These are phyloP conservation scores for Lepetodrilus schrolli DNA, from an alignment of 2,888 invertebrate genomes.

Conservation along the genomic window DNA sequence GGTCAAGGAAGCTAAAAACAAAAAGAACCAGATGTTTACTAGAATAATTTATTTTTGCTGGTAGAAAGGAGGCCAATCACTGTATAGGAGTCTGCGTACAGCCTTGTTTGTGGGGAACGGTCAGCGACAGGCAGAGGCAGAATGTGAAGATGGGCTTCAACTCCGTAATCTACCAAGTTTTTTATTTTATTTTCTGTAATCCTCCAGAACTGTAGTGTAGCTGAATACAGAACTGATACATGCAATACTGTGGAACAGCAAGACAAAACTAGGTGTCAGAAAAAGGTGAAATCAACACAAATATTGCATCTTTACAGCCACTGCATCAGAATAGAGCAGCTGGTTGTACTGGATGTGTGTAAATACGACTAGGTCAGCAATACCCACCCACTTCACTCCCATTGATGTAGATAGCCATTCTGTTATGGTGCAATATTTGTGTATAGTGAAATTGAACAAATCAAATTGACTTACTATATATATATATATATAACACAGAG, in stretches of 20 bases:
- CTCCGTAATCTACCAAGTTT: slow-evolving; percentile 34
- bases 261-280: slow-evolving; percentile 29
- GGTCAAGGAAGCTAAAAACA: neutral
- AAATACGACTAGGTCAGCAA: too few species aligned
- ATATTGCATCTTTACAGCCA: too few species aligned
- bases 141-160: neutral
- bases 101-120: neutral
- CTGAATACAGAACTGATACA: slow-evolving; percentile 39
- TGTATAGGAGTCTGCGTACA: too few species aligned
- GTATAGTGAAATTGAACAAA: too few species aligned
- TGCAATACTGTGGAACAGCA: slow-evolving; percentile 37
- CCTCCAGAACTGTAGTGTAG: slow-evolving; percentile 29
- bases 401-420: too few species aligned
- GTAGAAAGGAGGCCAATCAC: slow-evolving; percentile 57
- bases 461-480: too few species aligned
- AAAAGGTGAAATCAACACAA: too few species aligned
- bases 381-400: too few species aligned
- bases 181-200: slow-evolving; percentile 32
- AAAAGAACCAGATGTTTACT: slow-evolving; percentile 39
- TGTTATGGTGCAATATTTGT: too few species aligned
- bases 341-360: too few species aligned
- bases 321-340: too few species aligned
- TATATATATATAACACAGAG: too few species aligned
- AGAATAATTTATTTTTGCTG: slow-evolving; percentile 56
- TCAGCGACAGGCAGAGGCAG: neutral